Percentiles rank a stretch among this genome's conserved stretches.
phyloP scores from a whole-genome alignment of 2,797 vertebrate species.

The Toxotes lorentzi region DNA sequence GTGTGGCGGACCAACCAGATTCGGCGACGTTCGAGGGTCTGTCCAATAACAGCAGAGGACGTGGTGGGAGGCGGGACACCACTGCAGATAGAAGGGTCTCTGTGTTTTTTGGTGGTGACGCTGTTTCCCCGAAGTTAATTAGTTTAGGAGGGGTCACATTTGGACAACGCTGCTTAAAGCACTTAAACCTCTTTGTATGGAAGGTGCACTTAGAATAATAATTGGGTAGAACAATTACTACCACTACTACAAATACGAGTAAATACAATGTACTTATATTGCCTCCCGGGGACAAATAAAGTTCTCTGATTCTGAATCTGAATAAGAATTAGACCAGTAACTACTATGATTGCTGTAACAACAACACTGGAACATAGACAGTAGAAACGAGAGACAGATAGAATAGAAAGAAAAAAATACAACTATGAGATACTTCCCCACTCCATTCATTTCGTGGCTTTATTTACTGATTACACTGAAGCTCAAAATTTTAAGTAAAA shows the following conservation, averaged over 20 bases:
- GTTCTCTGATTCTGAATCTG: too few relatives aligned
- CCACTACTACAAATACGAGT: background rate
- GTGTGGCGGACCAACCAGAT: slow-evolving; percentile 57
- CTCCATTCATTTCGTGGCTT: too few relatives aligned
- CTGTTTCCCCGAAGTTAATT: slow-evolving; percentile 42
- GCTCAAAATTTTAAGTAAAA: too few relatives aligned
- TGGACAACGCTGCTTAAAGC: background rate
- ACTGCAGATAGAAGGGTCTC: slow-evolving; percentile 14
- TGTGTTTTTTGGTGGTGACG: slow-evolving; percentile 44
- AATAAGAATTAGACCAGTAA: too few relatives aligned
- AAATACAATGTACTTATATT: background rate
- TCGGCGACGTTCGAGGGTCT: rapidly evolving
- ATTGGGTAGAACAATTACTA: background rate
- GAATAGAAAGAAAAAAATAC: too few relatives aligned
- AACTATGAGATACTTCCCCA: too few relatives aligned
- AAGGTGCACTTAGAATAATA: background rate
- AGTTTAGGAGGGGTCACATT: background rate
- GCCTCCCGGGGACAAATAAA: too few relatives aligned
- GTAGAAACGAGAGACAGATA: too few relatives aligned
- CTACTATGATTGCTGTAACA: background rate
- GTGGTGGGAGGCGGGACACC: slow-evolving; percentile 43
- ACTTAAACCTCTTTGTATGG: background rate
- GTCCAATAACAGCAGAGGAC: slow-evolving; percentile 61
- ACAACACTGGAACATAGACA: background rate
- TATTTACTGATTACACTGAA: too few relatives aligned